Evolutionary conservation across 53 echinoderm and acorn worm species (phyloP), one percentile per base, ranked within the genome.

Genomic region (Patiria pectinifera): DNA sequence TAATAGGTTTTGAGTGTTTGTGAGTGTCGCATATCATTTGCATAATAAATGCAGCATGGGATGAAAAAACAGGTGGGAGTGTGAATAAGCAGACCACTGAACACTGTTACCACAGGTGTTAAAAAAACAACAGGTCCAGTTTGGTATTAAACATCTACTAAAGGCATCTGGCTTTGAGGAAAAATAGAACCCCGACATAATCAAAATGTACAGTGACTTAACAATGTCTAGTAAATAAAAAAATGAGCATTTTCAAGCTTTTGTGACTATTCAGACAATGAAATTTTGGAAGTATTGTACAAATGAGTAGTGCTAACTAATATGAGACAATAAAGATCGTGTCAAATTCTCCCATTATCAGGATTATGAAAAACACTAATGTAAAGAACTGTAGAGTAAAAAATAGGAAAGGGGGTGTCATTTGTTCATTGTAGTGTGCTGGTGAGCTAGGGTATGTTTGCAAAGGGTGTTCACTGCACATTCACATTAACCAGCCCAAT

Each of bases 161-260:
- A 22, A 14, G 11, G 15, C n/a, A 43, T 45, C 19, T 4, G n/a
- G n/a, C 61, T 79, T 44, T 22, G 16, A 85, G 19, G 19, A 85
- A 85, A 85, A n/a, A 19, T 26, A 85, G 3, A 60, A 58, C 35
- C 24, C 74, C 74, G 44, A 45, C 6, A 22, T 10, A 71, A 45
- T 86, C 49, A 71, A 48, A 86, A 86, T 74, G 86, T 86, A 86
- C 45, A 23, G 86, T 86, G 86, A 86, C 86, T 86, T 46, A 86
- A 86, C 86, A 75, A 70, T 69, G 61, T 49, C 47, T 66, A 58
- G 6, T 15, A n/a, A 23, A 86, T 53, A 53, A n/a, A 23, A 86
- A 76, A 53, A 53, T 53, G 53, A 8, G 53, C 74, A 74, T 22
- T 74, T 74, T 21, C 2, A 24, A 4, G 74, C 21, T 70, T 18